Base-by-base conservation (phyloP, 2,888 invertebrate genomes). In the Scaptomyza cyrtandrae region DNA sequence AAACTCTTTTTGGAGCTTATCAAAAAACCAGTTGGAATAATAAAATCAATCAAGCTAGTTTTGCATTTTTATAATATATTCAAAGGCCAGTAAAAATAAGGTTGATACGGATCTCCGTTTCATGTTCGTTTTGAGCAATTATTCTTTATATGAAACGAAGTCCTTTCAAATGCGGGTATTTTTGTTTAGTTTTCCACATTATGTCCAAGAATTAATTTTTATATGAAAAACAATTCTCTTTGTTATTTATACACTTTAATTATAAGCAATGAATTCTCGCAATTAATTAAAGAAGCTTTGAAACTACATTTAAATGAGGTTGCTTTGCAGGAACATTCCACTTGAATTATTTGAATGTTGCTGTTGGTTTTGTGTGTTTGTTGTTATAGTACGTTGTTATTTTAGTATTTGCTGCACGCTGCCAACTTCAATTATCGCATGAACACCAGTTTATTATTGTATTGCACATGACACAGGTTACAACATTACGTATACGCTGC, bases 401-500 rank as follows among this genome's bases (percentile, higher is more conserved):
- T 43, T 39, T 43, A 29, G 24, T 54, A 57, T 54, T 37, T 24
- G 14, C 6, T 37, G 55, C 56, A 53, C 45, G 54, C 60, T 46
- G 48, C 44, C 57, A 65, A 54, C 27, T 48, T 41, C 56, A 67
- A 50, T 64, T 62, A 33, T 52, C 56, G 46, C 46, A 41, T 33
- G 52, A 37, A 41, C 29, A 35, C 14, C 16, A 73, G 58, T 62
- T 80, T 63, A 71, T 80, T 63, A 71, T 71, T 52, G 64, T 55
- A 45, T 75, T 75, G 63, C 71, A 46, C 3, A 37, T 41, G 33
- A 43, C 50, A 41, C 45, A 24, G 13, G 16, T 6, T 41, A 41
- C 39, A 33, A 71, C 46, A 80, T 82, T 69, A 80, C 76, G 77
- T 64, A 63, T 72, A 69, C 64, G 67, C 46, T 78, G 54, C 71